Evolutionary conservation across 2,113 vertebrate genomes (phyloP).

Genomic region (Illadopsis cleaveri): DNA sequence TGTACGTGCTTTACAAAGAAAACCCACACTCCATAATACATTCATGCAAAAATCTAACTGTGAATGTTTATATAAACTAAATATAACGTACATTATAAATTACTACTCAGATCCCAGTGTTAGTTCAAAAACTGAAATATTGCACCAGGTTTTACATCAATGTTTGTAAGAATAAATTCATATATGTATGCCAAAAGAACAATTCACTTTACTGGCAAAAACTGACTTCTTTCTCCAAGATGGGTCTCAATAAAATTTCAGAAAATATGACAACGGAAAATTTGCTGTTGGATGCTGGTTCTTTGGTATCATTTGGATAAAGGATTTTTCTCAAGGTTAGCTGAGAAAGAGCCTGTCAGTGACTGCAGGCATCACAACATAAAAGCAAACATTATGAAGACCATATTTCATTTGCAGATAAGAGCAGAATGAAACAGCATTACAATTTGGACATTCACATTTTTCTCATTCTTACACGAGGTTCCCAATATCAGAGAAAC

Average conservation of each 20-base stretch:
- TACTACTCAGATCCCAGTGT: background rate
- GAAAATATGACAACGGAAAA: background rate
- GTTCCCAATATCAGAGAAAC: background rate
- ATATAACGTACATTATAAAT: background rate
- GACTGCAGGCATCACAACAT: background rate
- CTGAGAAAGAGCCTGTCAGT: background rate
- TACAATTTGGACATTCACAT: background rate
- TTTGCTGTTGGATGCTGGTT: background rate
- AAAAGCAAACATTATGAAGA: background rate
- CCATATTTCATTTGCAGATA: background rate
- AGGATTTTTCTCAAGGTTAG: background rate
- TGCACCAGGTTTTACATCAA: background rate
- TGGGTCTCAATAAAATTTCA: background rate
- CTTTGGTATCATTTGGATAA: background rate
- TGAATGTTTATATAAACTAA: background rate
- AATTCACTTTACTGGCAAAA: background rate
- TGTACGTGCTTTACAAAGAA: fast-evolving
- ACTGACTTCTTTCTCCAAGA: background rate
- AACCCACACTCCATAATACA: fast-evolving
- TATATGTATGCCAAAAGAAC: background rate
- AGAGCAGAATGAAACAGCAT: background rate
- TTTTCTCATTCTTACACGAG: background rate
- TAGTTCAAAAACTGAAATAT: background rate
- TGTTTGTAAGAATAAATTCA: background rate
- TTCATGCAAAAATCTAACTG: background rate